These are phyloP conservation scores for Urocynchramus pylzowi DNA, from an alignment of 2,113 vertebrate genomes.

Conservation along the genomic window DNA sequence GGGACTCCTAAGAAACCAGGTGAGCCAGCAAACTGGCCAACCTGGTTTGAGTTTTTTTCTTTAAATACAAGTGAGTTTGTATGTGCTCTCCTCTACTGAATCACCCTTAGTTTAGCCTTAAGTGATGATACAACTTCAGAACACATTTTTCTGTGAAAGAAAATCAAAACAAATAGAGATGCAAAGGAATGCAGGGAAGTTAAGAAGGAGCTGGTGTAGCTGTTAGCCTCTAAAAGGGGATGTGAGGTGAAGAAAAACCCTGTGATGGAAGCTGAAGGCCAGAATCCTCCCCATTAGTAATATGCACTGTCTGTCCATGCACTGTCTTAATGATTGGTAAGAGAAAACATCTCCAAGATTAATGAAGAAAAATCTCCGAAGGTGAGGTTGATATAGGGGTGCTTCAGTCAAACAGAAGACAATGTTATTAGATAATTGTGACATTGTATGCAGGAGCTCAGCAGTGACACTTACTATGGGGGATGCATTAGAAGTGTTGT, in stretches of 20 bases:
- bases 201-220: background rate
- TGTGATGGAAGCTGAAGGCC: background rate
- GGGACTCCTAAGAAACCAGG: background rate
- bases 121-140: background rate
- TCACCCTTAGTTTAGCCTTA: background rate
- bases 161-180: background rate
- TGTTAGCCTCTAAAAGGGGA: background rate
- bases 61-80: background rate
- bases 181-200: background rate
- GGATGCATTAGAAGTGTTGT: background rate
- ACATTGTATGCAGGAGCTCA: background rate
- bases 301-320: background rate
- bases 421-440: background rate
- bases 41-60: background rate
- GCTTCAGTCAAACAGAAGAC: background rate
- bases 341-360: background rate
- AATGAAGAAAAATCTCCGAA: background rate
- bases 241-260: background rate
- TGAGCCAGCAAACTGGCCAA: background rate
- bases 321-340: background rate
- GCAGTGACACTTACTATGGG: background rate
- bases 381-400: background rate
- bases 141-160: background rate
- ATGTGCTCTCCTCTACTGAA: background rate
- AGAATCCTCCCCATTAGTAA: background rate